These are phyloP conservation scores for Forbesichthys agassizii DNA, from an alignment of 2,113 vertebrate species.

Conservation along the genomic window DNA sequence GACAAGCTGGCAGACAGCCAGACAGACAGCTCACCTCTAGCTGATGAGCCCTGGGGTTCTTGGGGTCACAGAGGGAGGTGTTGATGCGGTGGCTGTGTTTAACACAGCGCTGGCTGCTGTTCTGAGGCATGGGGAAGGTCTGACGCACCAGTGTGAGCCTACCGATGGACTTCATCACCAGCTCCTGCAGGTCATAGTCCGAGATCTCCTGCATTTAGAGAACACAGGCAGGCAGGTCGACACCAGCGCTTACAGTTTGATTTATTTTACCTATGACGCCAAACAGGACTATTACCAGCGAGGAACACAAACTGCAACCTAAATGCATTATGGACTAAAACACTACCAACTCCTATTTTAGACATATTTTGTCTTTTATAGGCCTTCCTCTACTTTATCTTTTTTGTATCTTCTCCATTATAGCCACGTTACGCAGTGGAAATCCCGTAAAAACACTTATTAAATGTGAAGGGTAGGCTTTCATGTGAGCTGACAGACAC, in stretches of 20 bases:
- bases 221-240: neutral
- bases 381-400: neutral
- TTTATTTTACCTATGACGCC: neutral
- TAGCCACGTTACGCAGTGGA: neutral
- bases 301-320: neutral
- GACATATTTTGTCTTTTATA: constrained; percentile 1
- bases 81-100: constrained; percentile 96
- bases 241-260: too few relatives aligned
- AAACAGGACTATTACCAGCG: neutral
- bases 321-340: neutral
- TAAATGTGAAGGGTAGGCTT: constrained; percentile 23
- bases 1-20: too few relatives aligned
- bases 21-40: constrained; percentile 84
- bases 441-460: constrained; percentile 21
- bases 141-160: constrained; percentile 94
- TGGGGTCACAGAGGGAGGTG: constrained; percentile 93
- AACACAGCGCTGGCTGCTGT: constrained; percentile 92
- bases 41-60: constrained; percentile 90
- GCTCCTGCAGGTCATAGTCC: constrained; percentile 91
- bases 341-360: neutral
- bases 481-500: neutral
- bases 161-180: constrained; percentile 96
- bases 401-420: constrained; percentile 17
- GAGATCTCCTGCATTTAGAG: constrained; percentile 86
- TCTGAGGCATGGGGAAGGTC: constrained; percentile 93